Percentiles rank a stretch among this genome's conserved stretches.
phyloP scores from a whole-genome alignment of 2,113 vertebrate species.

The Bufo gargarizans region DNA sequence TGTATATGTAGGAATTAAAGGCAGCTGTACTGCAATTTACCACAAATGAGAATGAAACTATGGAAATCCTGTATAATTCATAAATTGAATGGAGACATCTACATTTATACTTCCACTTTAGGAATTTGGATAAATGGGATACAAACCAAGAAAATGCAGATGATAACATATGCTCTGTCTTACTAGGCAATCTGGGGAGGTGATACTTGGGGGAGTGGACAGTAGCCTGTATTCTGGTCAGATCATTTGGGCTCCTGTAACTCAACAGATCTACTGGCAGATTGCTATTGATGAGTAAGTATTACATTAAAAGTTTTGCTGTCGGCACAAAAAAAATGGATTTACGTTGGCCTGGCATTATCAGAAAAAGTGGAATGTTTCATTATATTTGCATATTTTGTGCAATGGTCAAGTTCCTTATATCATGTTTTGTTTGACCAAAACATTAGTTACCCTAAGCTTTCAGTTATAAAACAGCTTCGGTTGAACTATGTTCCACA shows the following conservation, averaged over 20 bases:
- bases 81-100: not conserved
- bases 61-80: not conserved
- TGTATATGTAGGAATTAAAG: not conserved
- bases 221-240: constrained; percentile 51
- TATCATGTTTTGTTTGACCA: too few species aligned
- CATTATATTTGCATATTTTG: not conserved
- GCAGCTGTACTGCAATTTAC: not conserved
- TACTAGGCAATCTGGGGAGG: constrained; percentile 57
- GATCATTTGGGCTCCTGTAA: constrained; percentile 56
- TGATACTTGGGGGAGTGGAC: constrained; percentile 56
- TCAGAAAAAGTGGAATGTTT: too few species aligned
- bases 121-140: not conserved
- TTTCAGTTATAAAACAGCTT: too few species aligned
- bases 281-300: constrained; percentile 56
- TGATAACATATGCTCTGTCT: not conserved
- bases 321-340: not conserved
- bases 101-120: not conserved
- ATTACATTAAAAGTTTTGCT: not conserved
- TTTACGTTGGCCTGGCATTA: not conserved
- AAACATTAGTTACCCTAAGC: too few species aligned
- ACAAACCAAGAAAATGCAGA: not conserved
- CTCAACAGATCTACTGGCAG: constrained; percentile 59
- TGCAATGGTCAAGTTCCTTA: not conserved
- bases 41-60: not conserved
- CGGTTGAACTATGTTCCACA: not conserved